Conservation (phyloP, 2,113 vertebrate genomes). For the Chlorodrepanis virens region DNA sequence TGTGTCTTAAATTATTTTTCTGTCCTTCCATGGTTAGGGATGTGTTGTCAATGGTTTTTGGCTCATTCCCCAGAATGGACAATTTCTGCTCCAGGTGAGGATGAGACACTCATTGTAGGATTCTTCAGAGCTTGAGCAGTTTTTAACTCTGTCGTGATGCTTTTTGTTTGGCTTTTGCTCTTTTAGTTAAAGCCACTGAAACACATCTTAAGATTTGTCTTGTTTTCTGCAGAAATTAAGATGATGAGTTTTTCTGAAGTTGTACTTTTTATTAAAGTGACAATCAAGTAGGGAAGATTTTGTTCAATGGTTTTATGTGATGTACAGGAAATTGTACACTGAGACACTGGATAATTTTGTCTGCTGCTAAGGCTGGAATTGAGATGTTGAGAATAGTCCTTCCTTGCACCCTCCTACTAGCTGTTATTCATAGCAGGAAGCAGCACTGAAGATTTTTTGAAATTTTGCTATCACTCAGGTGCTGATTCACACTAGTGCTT, state of each 20-base stretch:
- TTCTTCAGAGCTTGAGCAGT: not conserved
- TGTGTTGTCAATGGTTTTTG: not conserved
- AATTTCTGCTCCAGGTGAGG: not conserved
- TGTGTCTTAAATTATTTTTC: not conserved
- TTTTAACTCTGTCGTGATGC: not conserved
- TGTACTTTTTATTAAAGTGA: not conserved
- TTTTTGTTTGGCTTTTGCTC: not conserved
- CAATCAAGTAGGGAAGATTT: not conserved
- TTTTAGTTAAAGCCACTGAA: not conserved
- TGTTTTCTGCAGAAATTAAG: not conserved
- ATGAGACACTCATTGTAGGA: not conserved
- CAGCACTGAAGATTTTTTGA: not conserved
- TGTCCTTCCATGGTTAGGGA: not conserved
- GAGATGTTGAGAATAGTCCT: slow-evolving; percentile 16
- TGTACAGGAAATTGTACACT: not conserved
- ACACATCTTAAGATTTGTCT: not conserved
- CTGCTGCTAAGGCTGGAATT: not conserved
- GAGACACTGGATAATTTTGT: not conserved
- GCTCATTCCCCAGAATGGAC: not conserved
- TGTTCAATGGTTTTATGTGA: not conserved
- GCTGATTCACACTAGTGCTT: not conserved
- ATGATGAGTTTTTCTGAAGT: not conserved
- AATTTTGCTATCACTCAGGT: not conserved
- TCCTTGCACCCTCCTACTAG: slow-evolving; percentile 23
- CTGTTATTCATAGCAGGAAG: slow-evolving; percentile 29